These are phyloP conservation scores for Nomada fucata DNA, from an alignment of 2,888 invertebrate species.

Conservation along the genomic window DNA sequence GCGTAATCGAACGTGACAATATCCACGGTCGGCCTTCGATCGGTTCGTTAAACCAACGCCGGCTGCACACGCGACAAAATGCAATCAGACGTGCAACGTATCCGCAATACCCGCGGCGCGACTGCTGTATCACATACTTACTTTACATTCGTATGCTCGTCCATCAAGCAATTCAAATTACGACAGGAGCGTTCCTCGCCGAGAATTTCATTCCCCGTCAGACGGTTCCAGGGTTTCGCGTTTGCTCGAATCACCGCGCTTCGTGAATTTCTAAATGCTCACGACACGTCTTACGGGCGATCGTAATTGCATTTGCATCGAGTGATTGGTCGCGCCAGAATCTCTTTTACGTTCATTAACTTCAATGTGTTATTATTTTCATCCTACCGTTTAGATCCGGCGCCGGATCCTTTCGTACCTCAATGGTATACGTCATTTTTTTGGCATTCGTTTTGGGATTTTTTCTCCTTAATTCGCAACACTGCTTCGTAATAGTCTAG, in stretches of 20 bases:
- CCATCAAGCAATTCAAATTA: slow-evolving; percentile 56
- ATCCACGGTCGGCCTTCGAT: slow-evolving; percentile 67
- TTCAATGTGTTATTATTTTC: too few relatives aligned
- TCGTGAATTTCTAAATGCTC: background rate
- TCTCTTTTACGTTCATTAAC: too few relatives aligned
- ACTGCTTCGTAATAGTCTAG: too few relatives aligned
- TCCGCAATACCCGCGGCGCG: slow-evolving; percentile 49
- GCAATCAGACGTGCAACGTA: slow-evolving; percentile 64
- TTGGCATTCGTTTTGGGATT: too few relatives aligned
- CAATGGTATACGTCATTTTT: too few relatives aligned
- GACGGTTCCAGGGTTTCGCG: background rate
- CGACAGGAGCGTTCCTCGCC: slow-evolving; percentile 32
- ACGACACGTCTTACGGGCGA: too few relatives aligned
- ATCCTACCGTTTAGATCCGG: too few relatives aligned
- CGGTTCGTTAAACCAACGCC: slow-evolving; percentile 69
- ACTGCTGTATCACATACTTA: slow-evolving; percentile 31
- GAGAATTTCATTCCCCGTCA: slow-evolving; percentile 4
- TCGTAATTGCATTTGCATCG: background rate
- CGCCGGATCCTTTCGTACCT: too few relatives aligned
- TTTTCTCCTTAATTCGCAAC: too few relatives aligned
- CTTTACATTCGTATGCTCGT: slow-evolving; percentile 52
- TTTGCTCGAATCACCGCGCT: background rate
- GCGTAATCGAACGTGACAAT: slow-evolving; percentile 64
- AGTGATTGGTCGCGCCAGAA: too few relatives aligned
- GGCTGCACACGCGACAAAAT: slow-evolving; percentile 57